These are phyloP conservation scores for Quadroppia sp. DNA, from an alignment of 2,888 invertebrate genomes.

Conservation along the genomic window DNA sequence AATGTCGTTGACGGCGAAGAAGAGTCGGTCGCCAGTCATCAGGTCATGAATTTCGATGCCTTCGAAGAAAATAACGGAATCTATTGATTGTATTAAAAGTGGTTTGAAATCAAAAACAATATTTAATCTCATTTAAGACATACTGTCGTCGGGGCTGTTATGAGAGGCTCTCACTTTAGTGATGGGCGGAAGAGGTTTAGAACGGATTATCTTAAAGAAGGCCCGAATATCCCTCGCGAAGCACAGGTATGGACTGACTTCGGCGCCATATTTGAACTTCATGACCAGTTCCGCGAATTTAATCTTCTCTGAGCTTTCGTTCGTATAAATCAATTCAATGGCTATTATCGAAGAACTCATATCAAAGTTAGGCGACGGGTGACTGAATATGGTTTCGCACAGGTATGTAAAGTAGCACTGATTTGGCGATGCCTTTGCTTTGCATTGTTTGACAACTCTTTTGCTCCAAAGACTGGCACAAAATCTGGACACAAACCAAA, in stretches of 20 bases:
- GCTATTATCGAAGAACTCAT: not conserved
- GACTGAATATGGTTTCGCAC: not conserved
- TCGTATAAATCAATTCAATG: not conserved
- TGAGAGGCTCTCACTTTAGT: conserved; percentile 22
- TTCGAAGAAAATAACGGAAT: conserved; percentile 7
- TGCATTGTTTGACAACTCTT: not conserved
- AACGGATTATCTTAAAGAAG: not conserved
- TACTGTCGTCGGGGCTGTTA: not conserved
- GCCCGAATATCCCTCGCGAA: not conserved
- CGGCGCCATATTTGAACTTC: not conserved
- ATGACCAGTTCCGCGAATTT: not conserved
- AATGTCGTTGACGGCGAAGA: not conserved
- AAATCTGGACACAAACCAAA: not conserved
- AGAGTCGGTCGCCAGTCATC: not conserved
- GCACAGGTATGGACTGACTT: not conserved
- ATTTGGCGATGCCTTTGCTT: not conserved
- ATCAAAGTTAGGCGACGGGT: not conserved
- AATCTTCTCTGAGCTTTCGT: not conserved
- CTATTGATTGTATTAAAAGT: not conserved
- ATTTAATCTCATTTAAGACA: not conserved
- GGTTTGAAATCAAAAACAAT: not conserved
- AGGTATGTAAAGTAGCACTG: not conserved
- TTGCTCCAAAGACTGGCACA: not conserved
- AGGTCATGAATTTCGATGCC: conserved; percentile 4
- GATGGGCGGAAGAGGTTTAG: not conserved